Base-by-base conservation (phyloP, 2,888 invertebrate genomes). In the Onchidella celtica region DNA sequence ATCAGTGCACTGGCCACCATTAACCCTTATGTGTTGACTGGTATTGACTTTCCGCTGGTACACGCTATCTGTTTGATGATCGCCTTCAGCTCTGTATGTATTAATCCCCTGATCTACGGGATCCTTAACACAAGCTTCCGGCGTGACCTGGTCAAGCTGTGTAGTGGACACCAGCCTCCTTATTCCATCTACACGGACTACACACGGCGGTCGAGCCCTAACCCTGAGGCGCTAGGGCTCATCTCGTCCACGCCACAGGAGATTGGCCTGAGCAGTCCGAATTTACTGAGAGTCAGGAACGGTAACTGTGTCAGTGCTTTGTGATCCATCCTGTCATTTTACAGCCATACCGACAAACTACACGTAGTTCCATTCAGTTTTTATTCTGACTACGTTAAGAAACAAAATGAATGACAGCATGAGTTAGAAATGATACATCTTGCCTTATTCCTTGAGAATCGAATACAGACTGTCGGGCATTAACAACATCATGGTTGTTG, bases 41-140 rank as follows among this genome's bases (percentile, higher is more conserved):
- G 86, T 66, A 82, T 79, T 9, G 83, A 87, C 79, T 89, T 94
- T 61, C 93, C 94, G 87, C 85, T 93, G 6, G 83, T 87, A 40
- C 88, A 87, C 78, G 88, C 88, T 47, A 63, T 86, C 11, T 88
- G 88, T 72, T 86, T 89, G 61, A 61, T 89, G n/a, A 72, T 90
- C 24, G 89, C 90, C 61, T 89, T 90, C 85, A 85, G 84, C 36
- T 89, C 89, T 0, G 89, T 89, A 0, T 88, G 87, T 27, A 74
- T 87, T 11, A 90, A 90, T 70, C 90, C 90, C 0, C 80, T 90
- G 61, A 86, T 90, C 29, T 90, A 90, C 77, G 89, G 90, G 6
- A 87, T 89, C 86, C 85, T 89, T 59, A 90, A 90, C 82, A 79
- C 88, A 9, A 89, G 88, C 79, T 88, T 86, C 72, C 74, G 81